Base-by-base conservation (phyloP, 64 coral and sea anemone species). In the Catalaphyllia jardinei region DNA sequence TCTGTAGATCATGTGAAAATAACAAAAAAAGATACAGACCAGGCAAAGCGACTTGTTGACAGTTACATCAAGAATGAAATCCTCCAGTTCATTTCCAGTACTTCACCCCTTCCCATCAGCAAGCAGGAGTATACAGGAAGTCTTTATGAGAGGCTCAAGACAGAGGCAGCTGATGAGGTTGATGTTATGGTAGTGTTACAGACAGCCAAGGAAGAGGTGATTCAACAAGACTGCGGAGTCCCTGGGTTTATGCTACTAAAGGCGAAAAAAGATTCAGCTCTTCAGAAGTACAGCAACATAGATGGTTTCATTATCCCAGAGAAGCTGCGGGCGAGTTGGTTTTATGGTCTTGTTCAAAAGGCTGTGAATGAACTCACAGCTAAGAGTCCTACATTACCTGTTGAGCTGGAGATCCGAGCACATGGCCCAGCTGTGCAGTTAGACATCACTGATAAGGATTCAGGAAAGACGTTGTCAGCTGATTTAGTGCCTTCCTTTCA, bases 401-500 rank as follows among this genome's bases (percentile, higher is more conserved):
- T 59, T 17, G 18, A 87, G 57, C 62, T 96, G n/a, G 79, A 87
- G 51, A 59, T 96, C 10, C 76, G 75, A 10, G 60, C 19, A n/a
- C 94, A 93, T 74, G 91, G 94, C 35, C 94, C 94, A 31, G 94
- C 94, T 13, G 94, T 93, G 24, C 91, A 96, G 31, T 51, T 96
- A 29, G 91, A 96, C 59, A 86, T 96, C 82, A 93, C 20, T 39
- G 94, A 80, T 14, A 71, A 31, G 1, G 42, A 42, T 18, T n/a
- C 54, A 22, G 74, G 60, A 29, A 93, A 85, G 55, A 83, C 51
- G 13, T 27, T 93, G 75, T 87, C 91, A 49, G 82, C 89, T 60
- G 91, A 96, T 78, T 91, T 96, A 49, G 94, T 96, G 80, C 89
- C 89, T 31, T 67, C 91, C 4, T 87, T 96, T 87, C 39, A 55